These are phyloP conservation scores for Echinops telfairi DNA, from an alignment of 2,113 vertebrate genomes.

Conservation along the genomic window DNA sequence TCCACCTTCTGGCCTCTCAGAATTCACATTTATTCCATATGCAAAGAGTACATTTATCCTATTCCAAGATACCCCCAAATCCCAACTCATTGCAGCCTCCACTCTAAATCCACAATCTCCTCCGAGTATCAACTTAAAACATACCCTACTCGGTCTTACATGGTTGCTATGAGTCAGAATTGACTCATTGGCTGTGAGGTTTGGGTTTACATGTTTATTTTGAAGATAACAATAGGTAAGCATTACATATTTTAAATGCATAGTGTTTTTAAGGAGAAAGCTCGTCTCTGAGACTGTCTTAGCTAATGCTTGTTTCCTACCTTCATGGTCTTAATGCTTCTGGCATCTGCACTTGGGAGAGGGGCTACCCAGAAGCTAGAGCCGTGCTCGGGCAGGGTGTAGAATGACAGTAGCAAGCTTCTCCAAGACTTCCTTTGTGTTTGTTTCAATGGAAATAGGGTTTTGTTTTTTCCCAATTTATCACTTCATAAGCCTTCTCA, in stretches of 20 bases:
- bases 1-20: no score
- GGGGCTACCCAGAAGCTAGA: background rate
- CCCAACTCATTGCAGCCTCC: no score
- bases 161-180: no score
- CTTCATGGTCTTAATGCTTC: background rate
- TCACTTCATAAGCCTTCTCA: background rate
- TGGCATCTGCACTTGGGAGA: background rate
- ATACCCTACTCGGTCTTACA: no score
- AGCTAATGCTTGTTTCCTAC: background rate
- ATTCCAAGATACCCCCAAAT: no score
- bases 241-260: background rate
- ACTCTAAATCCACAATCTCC: no score
- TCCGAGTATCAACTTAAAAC: no score
- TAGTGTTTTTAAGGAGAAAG: background rate
- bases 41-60: no score
- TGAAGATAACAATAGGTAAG: background rate
- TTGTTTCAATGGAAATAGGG: background rate
- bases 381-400: accelerated
- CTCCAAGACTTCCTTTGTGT: background rate
- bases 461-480: background rate
- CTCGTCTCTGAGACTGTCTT: background rate
- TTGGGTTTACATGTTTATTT: background rate
- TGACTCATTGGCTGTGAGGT: no score
- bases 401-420: background rate
- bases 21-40: no score